Conservation (phyloP, 2,888 invertebrate genomes). For the Cheilosia variabilis region DNA sequence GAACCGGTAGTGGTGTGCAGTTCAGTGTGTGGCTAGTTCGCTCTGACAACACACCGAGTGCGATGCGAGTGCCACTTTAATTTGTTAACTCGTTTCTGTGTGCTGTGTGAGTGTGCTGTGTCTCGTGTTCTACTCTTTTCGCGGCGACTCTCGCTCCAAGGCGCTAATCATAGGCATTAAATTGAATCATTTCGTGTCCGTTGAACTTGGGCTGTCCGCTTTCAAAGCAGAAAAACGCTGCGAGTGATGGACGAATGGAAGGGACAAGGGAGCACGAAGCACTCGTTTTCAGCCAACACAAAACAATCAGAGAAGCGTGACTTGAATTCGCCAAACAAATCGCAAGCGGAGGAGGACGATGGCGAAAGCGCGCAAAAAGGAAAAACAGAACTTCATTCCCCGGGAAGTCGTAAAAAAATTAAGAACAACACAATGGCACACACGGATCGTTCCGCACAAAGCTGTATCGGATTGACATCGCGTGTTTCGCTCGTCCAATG, state of each 20-base stretch:
- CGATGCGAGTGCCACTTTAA: slow-evolving; percentile 59
- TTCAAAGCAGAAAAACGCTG: background rate
- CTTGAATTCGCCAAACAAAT: slow-evolving; percentile 57
- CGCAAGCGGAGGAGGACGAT: background rate
- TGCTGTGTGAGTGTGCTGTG: background rate
- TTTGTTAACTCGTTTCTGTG: slow-evolving; percentile 38
- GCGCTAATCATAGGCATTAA: slow-evolving; percentile 63
- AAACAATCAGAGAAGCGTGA: slow-evolving; percentile 55
- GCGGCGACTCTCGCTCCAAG: slow-evolving; percentile 17
- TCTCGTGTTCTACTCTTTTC: slow-evolving; percentile 40
- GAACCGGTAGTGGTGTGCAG: slow-evolving; percentile 50
- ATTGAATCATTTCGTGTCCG: slow-evolving; percentile 65
- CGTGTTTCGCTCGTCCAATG: slow-evolving; percentile 59
- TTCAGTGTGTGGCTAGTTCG: slow-evolving; percentile 19
- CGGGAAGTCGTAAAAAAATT: slow-evolving; percentile 69
- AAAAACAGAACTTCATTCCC: slow-evolving; percentile 47
- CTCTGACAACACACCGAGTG: slow-evolving; percentile 42
- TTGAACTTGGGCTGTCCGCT: slow-evolving; percentile 54
- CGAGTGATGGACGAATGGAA: background rate
- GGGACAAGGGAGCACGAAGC: background rate
- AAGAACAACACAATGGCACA: slow-evolving; percentile 68
- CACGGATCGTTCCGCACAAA: slow-evolving; percentile 53
- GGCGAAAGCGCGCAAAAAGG: slow-evolving; percentile 14
- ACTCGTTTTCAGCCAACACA: slow-evolving; percentile 33
- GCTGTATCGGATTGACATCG: slow-evolving; percentile 54